phyloP scores from a whole-genome alignment of 2,113 vertebrate species.

The Phyllostomus hastatus region DNA sequence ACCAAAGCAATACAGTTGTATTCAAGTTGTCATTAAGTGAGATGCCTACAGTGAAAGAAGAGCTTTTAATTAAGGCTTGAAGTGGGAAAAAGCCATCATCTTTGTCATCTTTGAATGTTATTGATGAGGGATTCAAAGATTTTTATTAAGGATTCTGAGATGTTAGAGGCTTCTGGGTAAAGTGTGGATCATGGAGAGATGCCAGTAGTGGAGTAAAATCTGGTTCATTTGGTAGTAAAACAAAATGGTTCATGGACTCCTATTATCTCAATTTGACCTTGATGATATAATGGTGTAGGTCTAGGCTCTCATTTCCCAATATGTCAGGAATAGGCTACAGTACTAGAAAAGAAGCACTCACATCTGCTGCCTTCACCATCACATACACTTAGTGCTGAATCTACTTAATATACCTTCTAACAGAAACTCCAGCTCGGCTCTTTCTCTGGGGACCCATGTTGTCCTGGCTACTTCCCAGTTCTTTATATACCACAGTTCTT shows the following conservation, averaged over 20 bases:
- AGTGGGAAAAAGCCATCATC: not conserved
- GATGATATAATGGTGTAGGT: not conserved
- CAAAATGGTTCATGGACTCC: not conserved
- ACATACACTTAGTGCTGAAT: not conserved
- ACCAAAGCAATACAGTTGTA: not conserved
- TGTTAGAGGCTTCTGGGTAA: not conserved
- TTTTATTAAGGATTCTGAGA: not conserved
- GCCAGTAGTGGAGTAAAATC: not conserved
- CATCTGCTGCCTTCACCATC: not conserved
- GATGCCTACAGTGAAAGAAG: not conserved
- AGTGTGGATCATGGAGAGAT: not conserved
- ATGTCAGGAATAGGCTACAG: not conserved
- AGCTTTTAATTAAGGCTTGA: not conserved
- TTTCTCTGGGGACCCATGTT: not conserved
- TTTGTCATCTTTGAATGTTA: not conserved
- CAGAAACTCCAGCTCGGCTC: not conserved
- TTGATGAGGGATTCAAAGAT: not conserved
- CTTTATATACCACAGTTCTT: not conserved
- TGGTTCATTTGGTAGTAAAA: not conserved
- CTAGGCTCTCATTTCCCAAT: not conserved
- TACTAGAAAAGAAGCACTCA: not conserved
- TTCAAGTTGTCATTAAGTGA: not conserved
- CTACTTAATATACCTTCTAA: not conserved
- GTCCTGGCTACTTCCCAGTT: not conserved
- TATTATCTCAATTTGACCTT: not conserved